A percentile compares a stretch with the other conserved stretches of the same genome.
phyloP scores from a whole-genome alignment of 2,797 vertebrate genomes.

The Sebastes jordani region DNA sequence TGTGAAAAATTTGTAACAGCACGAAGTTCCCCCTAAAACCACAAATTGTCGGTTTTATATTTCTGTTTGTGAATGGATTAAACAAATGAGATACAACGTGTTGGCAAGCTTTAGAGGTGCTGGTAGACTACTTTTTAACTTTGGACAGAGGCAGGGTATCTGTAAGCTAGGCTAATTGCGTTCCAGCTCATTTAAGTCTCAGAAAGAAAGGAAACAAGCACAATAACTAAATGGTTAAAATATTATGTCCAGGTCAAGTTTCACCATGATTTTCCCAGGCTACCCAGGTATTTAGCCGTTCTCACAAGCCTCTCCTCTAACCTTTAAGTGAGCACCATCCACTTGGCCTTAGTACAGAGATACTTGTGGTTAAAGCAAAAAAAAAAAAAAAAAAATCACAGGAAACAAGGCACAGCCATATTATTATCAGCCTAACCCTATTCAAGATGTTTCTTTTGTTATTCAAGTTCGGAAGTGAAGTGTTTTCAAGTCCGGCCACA shows the following conservation, averaged over 20 bases:
- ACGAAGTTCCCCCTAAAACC: neutral
- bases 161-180: neutral
- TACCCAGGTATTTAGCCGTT: neutral
- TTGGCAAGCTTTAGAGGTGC: neutral
- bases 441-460: conserved; percentile 60
- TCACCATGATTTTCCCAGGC: neutral
- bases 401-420: conserved; percentile 35
- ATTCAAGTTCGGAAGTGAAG: conserved; percentile 57
- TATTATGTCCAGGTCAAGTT: neutral
- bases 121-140: neutral
- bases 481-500: conserved; percentile 57
- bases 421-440: conserved; percentile 42
- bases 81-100: neutral
- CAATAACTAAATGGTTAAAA: neutral
- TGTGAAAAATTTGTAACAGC: neutral
- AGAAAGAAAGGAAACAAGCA: neutral
- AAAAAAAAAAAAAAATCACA: conserved; percentile 7
- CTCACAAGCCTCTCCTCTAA: conserved; percentile 4
- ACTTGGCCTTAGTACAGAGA: conserved; percentile 30
- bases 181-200: neutral
- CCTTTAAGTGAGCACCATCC: conserved; percentile 17
- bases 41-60: neutral
- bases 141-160: neutral
- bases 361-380: conserved; percentile 23
- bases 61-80: neutral